Evolutionary conservation across 2,113 vertebrate genomes (phyloP).

Genomic region (Climacteris rufus): DNA sequence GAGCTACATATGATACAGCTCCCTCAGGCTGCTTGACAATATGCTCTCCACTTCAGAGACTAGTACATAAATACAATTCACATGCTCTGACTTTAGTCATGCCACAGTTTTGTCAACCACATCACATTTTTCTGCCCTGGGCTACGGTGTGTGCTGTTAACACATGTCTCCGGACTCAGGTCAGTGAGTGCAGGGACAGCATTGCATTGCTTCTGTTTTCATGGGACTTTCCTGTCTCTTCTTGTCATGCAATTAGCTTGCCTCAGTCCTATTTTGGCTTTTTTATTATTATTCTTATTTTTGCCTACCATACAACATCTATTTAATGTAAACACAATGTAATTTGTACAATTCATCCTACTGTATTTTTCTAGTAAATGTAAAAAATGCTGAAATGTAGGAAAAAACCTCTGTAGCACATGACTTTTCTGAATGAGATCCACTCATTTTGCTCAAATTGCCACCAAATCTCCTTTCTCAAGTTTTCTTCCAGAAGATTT

Average conservation of each 20-base stretch:
- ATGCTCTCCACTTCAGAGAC: conserved; percentile 41
- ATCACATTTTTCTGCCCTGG: conserved; percentile 51
- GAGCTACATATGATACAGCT: conserved; percentile 31
- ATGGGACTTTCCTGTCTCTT: background rate
- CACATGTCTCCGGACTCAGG: background rate
- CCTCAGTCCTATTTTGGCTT: background rate
- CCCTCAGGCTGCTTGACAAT: conserved; percentile 43
- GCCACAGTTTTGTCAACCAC: conserved; percentile 56
- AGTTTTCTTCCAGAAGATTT: background rate
- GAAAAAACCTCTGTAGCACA: background rate
- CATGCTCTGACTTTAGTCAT: conserved; percentile 59
- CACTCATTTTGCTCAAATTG: background rate
- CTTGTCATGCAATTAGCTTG: background rate
- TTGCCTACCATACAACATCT: background rate
- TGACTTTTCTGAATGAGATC: background rate
- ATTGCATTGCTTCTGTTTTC: background rate
- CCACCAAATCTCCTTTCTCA: background rate
- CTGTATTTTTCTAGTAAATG: background rate
- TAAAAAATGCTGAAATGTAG: background rate
- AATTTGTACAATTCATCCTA: background rate
- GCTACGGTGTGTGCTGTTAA: background rate
- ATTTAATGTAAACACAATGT: background rate
- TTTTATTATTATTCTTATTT: background rate
- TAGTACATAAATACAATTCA: conserved; percentile 48
- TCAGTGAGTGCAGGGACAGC: conserved; percentile 3